phyloP scores from a whole-genome alignment of 2,113 vertebrate genomes.

The Gymnobelideus leadbeateri region DNA sequence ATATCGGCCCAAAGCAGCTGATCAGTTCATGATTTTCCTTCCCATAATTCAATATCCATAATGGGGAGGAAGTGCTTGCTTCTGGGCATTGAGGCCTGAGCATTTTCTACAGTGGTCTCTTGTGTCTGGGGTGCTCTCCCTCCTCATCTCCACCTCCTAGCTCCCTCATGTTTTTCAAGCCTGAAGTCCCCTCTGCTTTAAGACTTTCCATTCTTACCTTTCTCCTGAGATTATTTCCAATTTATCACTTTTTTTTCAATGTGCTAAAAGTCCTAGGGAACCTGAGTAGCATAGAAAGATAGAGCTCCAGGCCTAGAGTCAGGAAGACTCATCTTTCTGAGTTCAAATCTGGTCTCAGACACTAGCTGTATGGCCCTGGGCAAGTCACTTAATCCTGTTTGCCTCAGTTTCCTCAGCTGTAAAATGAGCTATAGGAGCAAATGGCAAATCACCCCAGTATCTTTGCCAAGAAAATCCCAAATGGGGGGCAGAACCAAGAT shows the following conservation, averaged over 20 bases:
- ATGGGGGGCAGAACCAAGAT: no score
- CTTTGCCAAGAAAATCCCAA: background rate
- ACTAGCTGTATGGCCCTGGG: background rate
- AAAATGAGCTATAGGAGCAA: background rate
- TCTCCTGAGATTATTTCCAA: background rate
- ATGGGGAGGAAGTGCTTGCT: background rate
- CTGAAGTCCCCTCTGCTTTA: background rate
- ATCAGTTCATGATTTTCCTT: background rate
- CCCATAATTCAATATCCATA: background rate
- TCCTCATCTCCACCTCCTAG: background rate
- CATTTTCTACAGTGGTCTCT: background rate
- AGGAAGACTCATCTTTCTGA: background rate
- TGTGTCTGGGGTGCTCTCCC: background rate
- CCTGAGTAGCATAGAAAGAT: background rate
- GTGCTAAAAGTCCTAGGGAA: background rate
- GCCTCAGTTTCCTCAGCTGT: background rate
- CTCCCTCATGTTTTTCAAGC: background rate
- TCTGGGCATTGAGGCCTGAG: background rate
- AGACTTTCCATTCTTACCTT: background rate
- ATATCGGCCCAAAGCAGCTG: background rate
- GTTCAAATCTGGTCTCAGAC: background rate
- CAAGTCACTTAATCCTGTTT: background rate
- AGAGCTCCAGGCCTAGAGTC: no score
- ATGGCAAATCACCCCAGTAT: background rate
- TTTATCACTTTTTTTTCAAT: background rate